Base-by-base conservation (phyloP, 2,888 invertebrate genomes). In the Euspilapteryx auroguttella region DNA sequence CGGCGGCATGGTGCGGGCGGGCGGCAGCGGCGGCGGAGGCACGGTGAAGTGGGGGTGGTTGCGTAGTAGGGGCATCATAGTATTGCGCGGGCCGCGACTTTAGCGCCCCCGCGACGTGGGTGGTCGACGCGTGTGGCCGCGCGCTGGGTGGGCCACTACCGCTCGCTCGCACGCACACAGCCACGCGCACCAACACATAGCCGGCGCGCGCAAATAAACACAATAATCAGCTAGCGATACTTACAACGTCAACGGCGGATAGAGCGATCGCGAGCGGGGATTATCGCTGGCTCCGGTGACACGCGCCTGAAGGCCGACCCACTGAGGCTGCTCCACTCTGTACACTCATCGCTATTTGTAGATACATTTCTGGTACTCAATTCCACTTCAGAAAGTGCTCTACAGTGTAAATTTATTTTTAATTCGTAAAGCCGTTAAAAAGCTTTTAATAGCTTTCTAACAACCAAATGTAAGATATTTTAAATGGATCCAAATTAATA, bases 211-310 rank as follows among this genome's bases (percentile, higher is more conserved):
- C 68, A 69, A 66, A 69, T 68, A 71, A 68, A 69, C 68, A 73
- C 69, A 69, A 73, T 68, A 63, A 71, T 69, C 69, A 71, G 63
- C 69, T 61, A 64, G 65, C 68, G 68, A 69, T 71, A 73, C 69
- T 65, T 64, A 59, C n/a, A n/a, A 66, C 63, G 61, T 64, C 64
- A 66, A 68, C 71, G 66, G 68, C 65, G 68, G 71, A 69, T 69
- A 71, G 69, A 68, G 63, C 64, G 57, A 68, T 69, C 61, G 56
- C 56, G 56, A 47, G 54, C 35, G 44, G 58, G 64, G 62, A 63
- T 61, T 64, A 59, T 49, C 52, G 62, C 56, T 42, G 49, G 53
- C 45, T 50, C 55, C 49, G 56, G 54, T 55, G 69, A 65, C 65
- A 62, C 62, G 61, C 56, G 61, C 53, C 38, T 32, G 25, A 32